Evolutionary conservation across 2,797 vertebrate species (phyloP).

Genomic region (Chaetodon trifasciatus): DNA sequence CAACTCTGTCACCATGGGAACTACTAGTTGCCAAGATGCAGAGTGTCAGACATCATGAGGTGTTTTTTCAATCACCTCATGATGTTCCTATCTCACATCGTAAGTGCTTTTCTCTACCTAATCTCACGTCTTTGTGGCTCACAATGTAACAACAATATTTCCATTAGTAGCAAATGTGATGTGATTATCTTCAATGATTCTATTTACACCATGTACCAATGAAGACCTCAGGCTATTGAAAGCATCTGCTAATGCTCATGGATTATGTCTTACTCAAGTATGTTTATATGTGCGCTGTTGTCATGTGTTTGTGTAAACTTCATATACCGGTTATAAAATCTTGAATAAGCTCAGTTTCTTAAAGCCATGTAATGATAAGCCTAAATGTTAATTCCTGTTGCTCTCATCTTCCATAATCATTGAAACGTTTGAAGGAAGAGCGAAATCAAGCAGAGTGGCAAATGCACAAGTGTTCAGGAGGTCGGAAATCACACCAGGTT

Average conservation of each 20-base stretch:
- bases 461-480: conserved; percentile 3
- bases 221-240: neutral
- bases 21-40: conserved; percentile 53
- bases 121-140: neutral
- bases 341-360: neutral
- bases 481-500: conserved; percentile 22
- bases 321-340: neutral
- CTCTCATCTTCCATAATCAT: conserved; percentile 12
- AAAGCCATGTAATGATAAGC: neutral
- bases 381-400: neutral
- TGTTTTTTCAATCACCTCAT: conserved; percentile 26
- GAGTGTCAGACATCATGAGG: conserved; percentile 48
- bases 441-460: conserved; percentile 3
- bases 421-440: conserved; percentile 12
- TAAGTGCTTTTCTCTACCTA: neutral
- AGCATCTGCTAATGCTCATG: neutral
- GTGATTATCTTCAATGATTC: neutral
- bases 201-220: neutral
- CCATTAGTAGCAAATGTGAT: neutral
- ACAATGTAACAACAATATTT: neutral
- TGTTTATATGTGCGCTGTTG: neutral
- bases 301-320: neutral
- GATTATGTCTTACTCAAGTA: neutral
- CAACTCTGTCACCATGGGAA: conserved; percentile 63
- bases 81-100: conserved; percentile 11